Base-by-base conservation (phyloP, 2,797 vertebrate species). In the Eospalax fontanierii region DNA sequence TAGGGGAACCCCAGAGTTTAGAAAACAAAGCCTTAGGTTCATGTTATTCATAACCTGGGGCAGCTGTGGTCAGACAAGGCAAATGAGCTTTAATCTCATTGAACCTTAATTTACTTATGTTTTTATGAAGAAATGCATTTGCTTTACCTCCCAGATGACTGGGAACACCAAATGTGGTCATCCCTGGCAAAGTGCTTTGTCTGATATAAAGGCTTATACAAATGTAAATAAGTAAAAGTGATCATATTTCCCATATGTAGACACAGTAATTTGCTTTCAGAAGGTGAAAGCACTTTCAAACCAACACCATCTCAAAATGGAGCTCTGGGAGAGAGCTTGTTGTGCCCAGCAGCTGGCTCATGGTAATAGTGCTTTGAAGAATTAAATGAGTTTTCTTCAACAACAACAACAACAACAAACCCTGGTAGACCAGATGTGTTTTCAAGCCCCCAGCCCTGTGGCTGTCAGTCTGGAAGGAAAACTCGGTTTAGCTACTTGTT, bases 361-460 rank as follows among this genome's bases (percentile, higher is more conserved):
- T 54, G 57, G 76, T 79, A 97, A 68, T 35, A 71, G 93, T 38
- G 24, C 81, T 95, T 91, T 59, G 79, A 50, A 89, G 82, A 94
- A 97, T 94, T 87, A 89, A 92, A 74, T 59, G 87, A 90, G 79
- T 96, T 97, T 81, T 94, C 86, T 94, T 93, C 86, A 68, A 73
- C 57, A 80, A 59, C 54, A 78, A 76, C 50, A 78, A 57, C 19
- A 50, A 40, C 12, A 82, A 91, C 91, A 92, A 59, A 63, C 57
- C 24, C 84, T 15, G 93, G 57, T 35, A 86, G 33, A 95, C 94
- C 65, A 94, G 86, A 96, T 95, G 93, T 40, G 28, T 96, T 87
- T 87, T 30, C 76, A 84, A 79, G 66, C 24, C 33, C 70, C 75
- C 61, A 63, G 90, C 33, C 50, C 90, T 87, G 30, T 61, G 90